Conservation (phyloP, 2,113 vertebrate species). For the Tautogolabrus adspersus region DNA sequence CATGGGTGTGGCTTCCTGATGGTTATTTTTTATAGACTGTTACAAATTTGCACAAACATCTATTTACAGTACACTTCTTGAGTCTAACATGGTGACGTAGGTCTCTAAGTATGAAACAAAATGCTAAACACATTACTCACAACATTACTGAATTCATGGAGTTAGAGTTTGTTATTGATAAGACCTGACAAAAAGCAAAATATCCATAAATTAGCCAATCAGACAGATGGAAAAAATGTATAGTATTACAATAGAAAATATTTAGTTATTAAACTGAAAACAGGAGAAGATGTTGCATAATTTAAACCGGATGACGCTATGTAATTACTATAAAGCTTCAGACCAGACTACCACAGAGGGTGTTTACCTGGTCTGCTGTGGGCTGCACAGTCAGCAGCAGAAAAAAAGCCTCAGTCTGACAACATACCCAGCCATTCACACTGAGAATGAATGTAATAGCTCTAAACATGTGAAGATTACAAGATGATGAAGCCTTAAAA, state of each 20-base stretch:
- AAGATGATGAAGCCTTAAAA: background rate
- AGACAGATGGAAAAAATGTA: background rate
- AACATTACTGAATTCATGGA: background rate
- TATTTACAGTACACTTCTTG: conserved; percentile 36
- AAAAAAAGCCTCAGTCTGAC: conserved; percentile 43
- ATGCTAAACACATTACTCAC: conserved; percentile 6
- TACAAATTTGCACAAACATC: conserved; percentile 31
- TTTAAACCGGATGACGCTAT: conserved; percentile 53
- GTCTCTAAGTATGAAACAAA: conserved; percentile 25
- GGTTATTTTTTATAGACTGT: conserved; percentile 25
- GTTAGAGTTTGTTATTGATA: background rate
- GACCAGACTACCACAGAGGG: conserved; percentile 67
- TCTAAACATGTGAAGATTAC: conserved; percentile 20
- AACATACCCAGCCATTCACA: conserved; percentile 52
- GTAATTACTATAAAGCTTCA: conserved; percentile 65
- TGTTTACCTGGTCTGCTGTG: conserved; percentile 72
- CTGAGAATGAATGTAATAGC: conserved; percentile 8
- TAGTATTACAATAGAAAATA: conserved; percentile 16
- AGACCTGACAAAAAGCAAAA: background rate
- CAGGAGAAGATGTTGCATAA: conserved; percentile 33
- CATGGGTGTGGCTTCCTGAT: conserved; percentile 29
- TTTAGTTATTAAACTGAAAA: conserved; percentile 29
- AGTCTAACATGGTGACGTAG: conserved; percentile 26
- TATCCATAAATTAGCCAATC: background rate
- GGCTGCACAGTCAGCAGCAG: conserved; percentile 65